phyloP scores from a whole-genome alignment of 1,140 invertebrate species.

The Mercenaria mercenaria region DNA sequence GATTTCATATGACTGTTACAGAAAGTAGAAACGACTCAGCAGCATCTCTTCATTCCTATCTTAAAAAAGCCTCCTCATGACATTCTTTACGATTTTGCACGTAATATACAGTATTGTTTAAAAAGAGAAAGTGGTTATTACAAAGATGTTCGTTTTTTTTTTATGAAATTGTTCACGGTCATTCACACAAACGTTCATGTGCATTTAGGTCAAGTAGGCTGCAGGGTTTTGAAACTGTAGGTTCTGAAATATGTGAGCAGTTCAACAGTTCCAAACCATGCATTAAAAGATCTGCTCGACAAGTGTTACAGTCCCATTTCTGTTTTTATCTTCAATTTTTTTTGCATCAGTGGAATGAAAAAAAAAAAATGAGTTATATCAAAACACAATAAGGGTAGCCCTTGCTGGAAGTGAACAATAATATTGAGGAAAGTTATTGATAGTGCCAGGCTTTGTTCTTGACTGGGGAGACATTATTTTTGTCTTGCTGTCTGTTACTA shows the following conservation, averaged over 20 bases:
- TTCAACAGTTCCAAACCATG: constrained; percentile 67
- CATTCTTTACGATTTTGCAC: constrained; percentile 69
- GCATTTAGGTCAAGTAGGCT: constrained; percentile 62
- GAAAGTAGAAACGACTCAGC: constrained; percentile 67
- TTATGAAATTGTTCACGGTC: constrained; percentile 70
- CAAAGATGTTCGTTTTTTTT: constrained; percentile 59
- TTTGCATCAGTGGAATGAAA: constrained; percentile 61
- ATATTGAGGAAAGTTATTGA: too few species aligned
- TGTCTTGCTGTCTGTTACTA: too few species aligned
- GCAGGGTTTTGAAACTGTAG: constrained; percentile 36
- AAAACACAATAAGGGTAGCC: too few species aligned
- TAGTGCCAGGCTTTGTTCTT: too few species aligned
- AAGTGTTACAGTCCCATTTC: constrained; percentile 59
- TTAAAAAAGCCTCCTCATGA: constrained; percentile 59
- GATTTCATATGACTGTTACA: constrained; percentile 65
- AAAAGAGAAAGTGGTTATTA: constrained; percentile 67
- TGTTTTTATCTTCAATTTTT: constrained; percentile 68
- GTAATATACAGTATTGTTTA: constrained; percentile 66
- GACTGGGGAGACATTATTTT: too few species aligned
- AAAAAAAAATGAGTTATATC: too few species aligned
- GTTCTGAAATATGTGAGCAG: constrained; percentile 72
- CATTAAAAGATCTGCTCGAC: constrained; percentile 61
- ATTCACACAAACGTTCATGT: constrained; percentile 63
- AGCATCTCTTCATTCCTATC: constrained; percentile 65
- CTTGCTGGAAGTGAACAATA: too few species aligned